Conservation (phyloP, 2,113 vertebrate species). For the Serilophus lunatus region DNA sequence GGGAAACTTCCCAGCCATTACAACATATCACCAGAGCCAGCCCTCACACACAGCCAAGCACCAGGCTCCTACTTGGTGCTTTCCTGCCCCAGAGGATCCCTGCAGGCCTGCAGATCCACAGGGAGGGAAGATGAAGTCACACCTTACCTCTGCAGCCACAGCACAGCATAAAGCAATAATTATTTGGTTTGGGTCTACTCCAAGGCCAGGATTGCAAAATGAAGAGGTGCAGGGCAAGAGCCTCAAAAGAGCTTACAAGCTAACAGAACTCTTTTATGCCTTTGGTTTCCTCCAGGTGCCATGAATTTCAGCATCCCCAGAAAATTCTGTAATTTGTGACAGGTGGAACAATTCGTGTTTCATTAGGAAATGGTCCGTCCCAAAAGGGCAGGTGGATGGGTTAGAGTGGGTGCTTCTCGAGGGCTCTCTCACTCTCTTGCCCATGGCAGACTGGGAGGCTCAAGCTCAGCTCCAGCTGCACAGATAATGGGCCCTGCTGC, state of each 20-base stretch:
- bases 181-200: neutral
- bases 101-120: neutral
- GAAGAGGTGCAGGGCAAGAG: neutral
- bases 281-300: neutral
- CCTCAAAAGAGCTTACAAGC: accelerated
- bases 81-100: neutral
- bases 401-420: neutral
- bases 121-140: neutral
- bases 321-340: neutral
- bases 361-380: neutral
- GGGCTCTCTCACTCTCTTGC: neutral
- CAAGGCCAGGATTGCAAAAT: neutral
- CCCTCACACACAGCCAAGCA: accelerated
- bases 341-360: neutral
- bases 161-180: neutral
- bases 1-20: neutral
- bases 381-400: neutral
- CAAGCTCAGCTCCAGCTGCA: neutral
- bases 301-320: neutral
- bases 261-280: neutral
- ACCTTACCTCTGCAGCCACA: neutral
- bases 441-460: accelerated
- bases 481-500: neutral
- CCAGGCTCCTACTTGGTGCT: neutral
- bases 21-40: neutral